Evolutionary conservation across 2,797 vertebrate genomes (phyloP).

Genomic region (Urophycis tenuis): DNA sequence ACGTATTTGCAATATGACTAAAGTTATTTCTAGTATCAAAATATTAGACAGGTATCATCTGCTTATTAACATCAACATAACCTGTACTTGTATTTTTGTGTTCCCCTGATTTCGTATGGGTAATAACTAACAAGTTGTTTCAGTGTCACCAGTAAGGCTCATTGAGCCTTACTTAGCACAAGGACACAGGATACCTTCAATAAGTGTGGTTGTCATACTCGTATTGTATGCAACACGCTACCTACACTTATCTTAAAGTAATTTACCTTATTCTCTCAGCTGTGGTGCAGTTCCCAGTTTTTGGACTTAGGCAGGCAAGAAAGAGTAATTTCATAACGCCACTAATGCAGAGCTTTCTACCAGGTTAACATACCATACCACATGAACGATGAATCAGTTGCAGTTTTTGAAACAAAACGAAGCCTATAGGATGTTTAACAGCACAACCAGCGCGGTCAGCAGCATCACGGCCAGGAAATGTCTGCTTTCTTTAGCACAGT

Average conservation of each 20-base stretch:
- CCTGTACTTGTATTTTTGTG: neutral
- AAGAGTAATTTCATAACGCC: constrained; percentile 81
- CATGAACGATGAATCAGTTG: neutral
- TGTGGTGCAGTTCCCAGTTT: constrained; percentile 87
- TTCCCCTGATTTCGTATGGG: neutral
- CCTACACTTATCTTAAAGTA: constrained; percentile 1
- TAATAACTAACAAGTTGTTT: neutral
- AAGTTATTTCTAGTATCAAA: neutral
- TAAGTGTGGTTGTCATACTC: neutral
- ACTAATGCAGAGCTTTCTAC: constrained; percentile 1
- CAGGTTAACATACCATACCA: neutral
- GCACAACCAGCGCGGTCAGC: neutral
- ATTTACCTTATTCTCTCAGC: constrained; percentile 83
- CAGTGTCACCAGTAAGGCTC: neutral
- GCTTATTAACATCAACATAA: neutral
- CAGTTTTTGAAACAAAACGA: no score
- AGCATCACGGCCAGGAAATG: no score
- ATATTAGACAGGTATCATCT: neutral
- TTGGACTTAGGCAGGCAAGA: constrained; percentile 77
- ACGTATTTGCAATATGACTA: neutral
- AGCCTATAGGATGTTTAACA: neutral
- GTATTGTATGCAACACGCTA: neutral
- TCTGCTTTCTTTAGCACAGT: no score
- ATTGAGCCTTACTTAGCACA: neutral
- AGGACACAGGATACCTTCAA: neutral